Evolutionary conservation across 2,797 vertebrate species (phyloP), one percentile per base, ranked within the genome.

Genomic region (Lutjanus campechanus): DNA sequence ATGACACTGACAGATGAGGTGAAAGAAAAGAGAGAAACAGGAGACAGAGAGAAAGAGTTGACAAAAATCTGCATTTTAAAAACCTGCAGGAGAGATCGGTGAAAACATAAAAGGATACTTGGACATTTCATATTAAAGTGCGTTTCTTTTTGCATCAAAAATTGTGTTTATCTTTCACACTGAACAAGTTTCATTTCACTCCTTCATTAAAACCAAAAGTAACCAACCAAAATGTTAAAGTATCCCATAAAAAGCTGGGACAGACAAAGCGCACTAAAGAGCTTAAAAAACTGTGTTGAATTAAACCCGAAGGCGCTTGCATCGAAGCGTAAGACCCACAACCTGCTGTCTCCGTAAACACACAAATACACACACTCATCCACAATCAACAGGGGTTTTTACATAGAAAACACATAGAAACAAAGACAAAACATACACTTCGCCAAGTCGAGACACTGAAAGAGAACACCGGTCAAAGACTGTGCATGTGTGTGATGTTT

Each of bases 1-100:
- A 66, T 85, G 88, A 92, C 91, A 91, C 86, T 86, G 89, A 93
- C 80, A 82, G 89, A 91, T 87, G 87, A 91, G 81, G 91, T 86
- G 79, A 85, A 73, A 84, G 63, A 92, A 61, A 86, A 68, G 44
- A 69, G 49, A 73, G 44, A 69, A 62, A 64, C 25, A 58, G 46
- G 68, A 69, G 40, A 40, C 49, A 65, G 41, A 83, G 60, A 64
- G 78, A 66, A 36, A 79, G 68, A 76, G 71, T 53, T 71, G 83
- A 84, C 3, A n/a, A 77, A 64, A 69, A 81, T 85, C 20, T 0
- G 69, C 51, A 49, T 84, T 85, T 80, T 78, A 76, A 69, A 84
- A 82, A 89, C 82, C 88, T 91, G 84, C 71, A 85, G 83, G 72
- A 91, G 80, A 90, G 61, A 89, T 76, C 2, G 15, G 77, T 83